These are phyloP conservation scores for Leucoma salicis DNA, from an alignment of 2,888 invertebrate species.

Conservation along the genomic window DNA sequence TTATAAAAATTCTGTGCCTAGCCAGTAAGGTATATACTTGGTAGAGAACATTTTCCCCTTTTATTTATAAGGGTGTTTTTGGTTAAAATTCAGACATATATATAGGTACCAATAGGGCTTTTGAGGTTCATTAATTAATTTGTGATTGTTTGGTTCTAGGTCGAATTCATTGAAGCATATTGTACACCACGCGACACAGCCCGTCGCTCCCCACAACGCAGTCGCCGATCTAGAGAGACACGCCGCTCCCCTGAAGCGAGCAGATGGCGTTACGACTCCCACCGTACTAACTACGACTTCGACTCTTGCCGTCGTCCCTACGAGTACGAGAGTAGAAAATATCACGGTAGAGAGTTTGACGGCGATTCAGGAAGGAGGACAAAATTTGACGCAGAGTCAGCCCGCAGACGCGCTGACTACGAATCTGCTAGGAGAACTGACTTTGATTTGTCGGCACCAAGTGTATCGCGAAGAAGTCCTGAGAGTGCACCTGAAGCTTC, in stretches of 20 bases:
- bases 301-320: conserved; percentile 67
- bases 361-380: conserved; percentile 65
- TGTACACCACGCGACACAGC: conserved; percentile 87
- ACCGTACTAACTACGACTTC: conserved; percentile 69
- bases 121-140: neutral
- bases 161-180: conserved; percentile 88
- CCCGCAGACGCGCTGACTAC: conserved; percentile 68
- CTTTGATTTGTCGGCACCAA: conserved; percentile 72
- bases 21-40: too few species aligned
- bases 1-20: too few species aligned
- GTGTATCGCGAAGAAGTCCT: conserved; percentile 66
- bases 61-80: too few species aligned
- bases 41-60: too few species aligned
- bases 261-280: conserved; percentile 75
- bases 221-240: conserved; percentile 67
- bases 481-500: conserved; percentile 76
- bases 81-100: too few species aligned
- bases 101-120: too few species aligned
- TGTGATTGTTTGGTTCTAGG: conserved; percentile 72
- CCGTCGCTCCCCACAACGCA: conserved; percentile 70
- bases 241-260: conserved; percentile 70
- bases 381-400: conserved; percentile 71
- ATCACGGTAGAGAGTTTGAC: conserved; percentile 64
- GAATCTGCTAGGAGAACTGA: conserved; percentile 75
- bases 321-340: conserved; percentile 65